Conservation (phyloP, 1,140 invertebrate genomes). For the Ditylenchus dipsaci region DNA sequence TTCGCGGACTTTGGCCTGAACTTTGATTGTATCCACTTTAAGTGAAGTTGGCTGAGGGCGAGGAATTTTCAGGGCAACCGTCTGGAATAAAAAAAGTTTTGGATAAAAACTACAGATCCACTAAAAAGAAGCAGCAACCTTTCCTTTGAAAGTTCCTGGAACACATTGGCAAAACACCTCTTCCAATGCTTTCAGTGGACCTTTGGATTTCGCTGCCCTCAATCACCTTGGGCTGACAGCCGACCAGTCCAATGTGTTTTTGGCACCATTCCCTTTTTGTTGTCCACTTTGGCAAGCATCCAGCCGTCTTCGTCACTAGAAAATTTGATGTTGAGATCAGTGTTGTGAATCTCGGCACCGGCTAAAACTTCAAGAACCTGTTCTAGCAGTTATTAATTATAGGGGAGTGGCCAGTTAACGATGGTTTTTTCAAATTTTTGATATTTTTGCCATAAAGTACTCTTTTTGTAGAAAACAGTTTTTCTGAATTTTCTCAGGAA, state of each 20-base stretch:
- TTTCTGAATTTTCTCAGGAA: too few relatives aligned
- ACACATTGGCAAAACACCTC: constrained; percentile 20
- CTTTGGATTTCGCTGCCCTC: constrained; percentile 1
- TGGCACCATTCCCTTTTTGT: constrained; percentile 22
- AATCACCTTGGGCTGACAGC: constrained; percentile 12
- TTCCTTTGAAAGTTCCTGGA: constrained; percentile 16
- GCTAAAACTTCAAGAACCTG: too few relatives aligned
- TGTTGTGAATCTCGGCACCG: too few relatives aligned
- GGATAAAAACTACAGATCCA: neutral
- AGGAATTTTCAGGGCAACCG: constrained; percentile 19
- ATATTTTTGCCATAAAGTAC: too few relatives aligned
- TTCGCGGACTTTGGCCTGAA: neutral
- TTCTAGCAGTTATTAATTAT: too few relatives aligned
- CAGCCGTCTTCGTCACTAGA: constrained; percentile 29
- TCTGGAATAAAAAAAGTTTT: neutral
- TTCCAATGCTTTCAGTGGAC: neutral
- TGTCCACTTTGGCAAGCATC: constrained; percentile 16
- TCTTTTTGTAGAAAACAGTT: too few relatives aligned
- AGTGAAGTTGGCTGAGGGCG: neutral
- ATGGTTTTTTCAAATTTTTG: too few relatives aligned
- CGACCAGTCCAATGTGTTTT: constrained; percentile 20
- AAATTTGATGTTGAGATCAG: too few relatives aligned
- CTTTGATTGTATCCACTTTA: neutral
- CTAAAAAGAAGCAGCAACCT: neutral
- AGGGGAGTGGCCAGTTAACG: too few relatives aligned